Percentiles rank a stretch among this genome's conserved stretches.
phyloP scores from a whole-genome alignment of 2,113 vertebrate species.

The Leucopsar rothschildi region DNA sequence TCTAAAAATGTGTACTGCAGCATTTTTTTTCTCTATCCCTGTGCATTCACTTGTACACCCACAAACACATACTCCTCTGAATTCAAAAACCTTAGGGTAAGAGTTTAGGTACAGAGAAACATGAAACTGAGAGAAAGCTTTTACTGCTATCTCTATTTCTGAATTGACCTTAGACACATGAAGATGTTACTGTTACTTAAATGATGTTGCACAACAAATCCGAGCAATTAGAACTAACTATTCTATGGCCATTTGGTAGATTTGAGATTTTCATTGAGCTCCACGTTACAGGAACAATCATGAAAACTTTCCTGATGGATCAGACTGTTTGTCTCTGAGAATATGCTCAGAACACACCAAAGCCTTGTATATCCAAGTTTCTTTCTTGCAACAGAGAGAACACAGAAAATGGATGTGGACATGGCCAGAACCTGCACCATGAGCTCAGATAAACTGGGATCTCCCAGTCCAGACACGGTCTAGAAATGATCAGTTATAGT shows the following conservation, averaged over 20 bases:
- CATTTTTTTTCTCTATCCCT: background rate
- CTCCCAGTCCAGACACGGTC: fast-evolving
- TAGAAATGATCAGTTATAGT: background rate
- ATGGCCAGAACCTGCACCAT: background rate
- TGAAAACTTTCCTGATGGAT: background rate
- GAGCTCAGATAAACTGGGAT: background rate
- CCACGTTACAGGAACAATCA: background rate
- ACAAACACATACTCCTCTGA: background rate
- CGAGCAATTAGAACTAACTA: background rate
- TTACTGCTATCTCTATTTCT: background rate
- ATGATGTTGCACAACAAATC: background rate
- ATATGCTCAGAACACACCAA: background rate
- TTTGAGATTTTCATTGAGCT: background rate
- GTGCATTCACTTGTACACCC: background rate
- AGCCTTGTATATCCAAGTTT: background rate
- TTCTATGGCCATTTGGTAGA: background rate
- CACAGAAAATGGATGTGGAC: background rate
- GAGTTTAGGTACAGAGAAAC: background rate
- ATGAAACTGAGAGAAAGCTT: background rate
- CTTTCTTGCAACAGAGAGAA: background rate
- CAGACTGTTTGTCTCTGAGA: background rate
- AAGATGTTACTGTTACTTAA: background rate
- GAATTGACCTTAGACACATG: background rate
- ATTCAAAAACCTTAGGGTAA: background rate
- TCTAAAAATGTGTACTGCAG: background rate